A percentile compares a stretch with the other conserved stretches of the same genome.
These are phyloP conservation scores for Lutraria lutraria DNA, from an alignment of 2,888 invertebrate genomes.

Conservation along the genomic window DNA sequence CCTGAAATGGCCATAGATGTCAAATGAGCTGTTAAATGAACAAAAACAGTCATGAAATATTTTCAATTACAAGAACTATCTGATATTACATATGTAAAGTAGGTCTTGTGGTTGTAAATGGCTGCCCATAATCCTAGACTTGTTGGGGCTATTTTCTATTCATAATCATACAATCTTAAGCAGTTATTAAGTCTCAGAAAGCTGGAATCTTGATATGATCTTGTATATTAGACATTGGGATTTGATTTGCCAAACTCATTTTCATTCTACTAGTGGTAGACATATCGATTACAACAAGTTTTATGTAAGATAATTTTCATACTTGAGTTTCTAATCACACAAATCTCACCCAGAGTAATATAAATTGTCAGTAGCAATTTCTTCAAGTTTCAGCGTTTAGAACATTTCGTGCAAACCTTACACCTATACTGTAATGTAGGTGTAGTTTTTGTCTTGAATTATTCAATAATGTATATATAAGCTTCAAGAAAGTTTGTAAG, in stretches of 20 bases:
- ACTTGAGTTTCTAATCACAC: not conserved
- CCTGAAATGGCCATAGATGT: too few species aligned
- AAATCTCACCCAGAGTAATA: conserved; percentile 4
- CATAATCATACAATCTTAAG: conserved; percentile 7
- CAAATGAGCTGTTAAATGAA: too few species aligned
- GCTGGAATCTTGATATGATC: conserved; percentile 5
- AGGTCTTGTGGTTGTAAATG: not conserved
- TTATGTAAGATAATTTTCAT: conserved; percentile 1
- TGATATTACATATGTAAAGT: too few species aligned
- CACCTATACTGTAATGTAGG: not conserved
- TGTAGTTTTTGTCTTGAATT: conserved; percentile 19
- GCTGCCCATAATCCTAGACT: not conserved
- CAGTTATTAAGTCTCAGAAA: not conserved
- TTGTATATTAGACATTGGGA: not conserved
- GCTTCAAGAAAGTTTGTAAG: not conserved
- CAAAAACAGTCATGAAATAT: too few species aligned
- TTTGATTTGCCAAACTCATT: conserved; percentile 26
- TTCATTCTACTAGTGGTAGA: conserved; percentile 23
- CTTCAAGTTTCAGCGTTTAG: conserved; percentile 10
- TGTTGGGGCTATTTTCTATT: not conserved
- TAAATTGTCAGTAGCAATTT: conserved; percentile 20
- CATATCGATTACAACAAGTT: conserved; percentile 12
- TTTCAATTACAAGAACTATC: too few species aligned
- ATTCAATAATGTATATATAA: conserved; percentile 1
- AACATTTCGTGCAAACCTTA: not conserved